Evolutionary conservation across 2,797 vertebrate genomes (phyloP).

Genomic region (Orestias chungarensis): DNA sequence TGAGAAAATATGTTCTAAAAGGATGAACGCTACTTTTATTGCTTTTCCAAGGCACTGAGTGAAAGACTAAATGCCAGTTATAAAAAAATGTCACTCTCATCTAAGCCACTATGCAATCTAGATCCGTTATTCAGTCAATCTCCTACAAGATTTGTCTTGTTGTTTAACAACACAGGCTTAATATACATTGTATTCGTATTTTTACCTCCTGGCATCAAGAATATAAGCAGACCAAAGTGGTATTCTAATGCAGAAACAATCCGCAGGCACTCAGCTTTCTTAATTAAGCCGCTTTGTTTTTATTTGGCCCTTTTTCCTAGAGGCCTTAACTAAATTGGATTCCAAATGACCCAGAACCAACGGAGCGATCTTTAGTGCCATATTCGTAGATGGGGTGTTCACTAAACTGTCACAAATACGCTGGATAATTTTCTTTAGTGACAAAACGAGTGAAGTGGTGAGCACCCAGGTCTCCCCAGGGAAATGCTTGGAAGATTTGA

Average conservation of each 20-base stretch:
- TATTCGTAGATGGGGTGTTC: slow-evolving; percentile 69
- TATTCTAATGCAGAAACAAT: slow-evolving; percentile 66
- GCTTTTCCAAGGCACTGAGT: background rate
- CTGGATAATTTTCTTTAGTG: slow-evolving; percentile 71
- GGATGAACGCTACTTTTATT: background rate
- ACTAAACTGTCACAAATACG: slow-evolving; percentile 74
- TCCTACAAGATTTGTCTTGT: slow-evolving; percentile 14
- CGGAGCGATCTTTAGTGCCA: slow-evolving; percentile 78
- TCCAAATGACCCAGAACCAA: slow-evolving; percentile 85
- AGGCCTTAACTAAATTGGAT: slow-evolving; percentile 82
- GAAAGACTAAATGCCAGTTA: background rate
- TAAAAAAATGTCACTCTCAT: background rate
- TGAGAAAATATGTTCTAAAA: background rate
- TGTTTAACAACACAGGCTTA: slow-evolving; percentile 19
- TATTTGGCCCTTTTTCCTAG: slow-evolving; percentile 67
- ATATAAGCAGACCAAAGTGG: slow-evolving; percentile 15
- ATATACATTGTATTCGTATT: slow-evolving; percentile 35
- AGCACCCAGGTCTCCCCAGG: slow-evolving; percentile 61
- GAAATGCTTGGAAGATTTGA: slow-evolving; percentile 68
- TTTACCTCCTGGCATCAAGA: slow-evolving; percentile 29
- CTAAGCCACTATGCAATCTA: background rate
- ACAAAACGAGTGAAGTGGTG: slow-evolving; percentile 57
- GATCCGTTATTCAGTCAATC: background rate
- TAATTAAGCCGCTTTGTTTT: slow-evolving; percentile 84
- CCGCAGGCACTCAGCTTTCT: slow-evolving; percentile 64